Percentiles rank a stretch among this genome's conserved stretches.
These are phyloP conservation scores for Podargus strigoides DNA, from an alignment of 2,797 vertebrate genomes.

Conservation along the genomic window DNA sequence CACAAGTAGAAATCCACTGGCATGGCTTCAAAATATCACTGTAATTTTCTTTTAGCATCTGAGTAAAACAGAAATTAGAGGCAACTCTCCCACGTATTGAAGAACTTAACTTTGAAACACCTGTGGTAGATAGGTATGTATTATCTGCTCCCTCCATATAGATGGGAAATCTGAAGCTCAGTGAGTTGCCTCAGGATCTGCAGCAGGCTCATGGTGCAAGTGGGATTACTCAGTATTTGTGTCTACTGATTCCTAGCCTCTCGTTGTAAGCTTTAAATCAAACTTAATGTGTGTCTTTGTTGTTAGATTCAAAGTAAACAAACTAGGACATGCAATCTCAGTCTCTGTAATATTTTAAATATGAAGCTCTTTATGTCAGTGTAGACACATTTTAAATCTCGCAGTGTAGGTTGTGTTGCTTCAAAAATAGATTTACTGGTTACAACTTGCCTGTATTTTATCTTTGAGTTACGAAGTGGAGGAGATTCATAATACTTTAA, in stretches of 20 bases:
- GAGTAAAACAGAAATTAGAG: conserved; percentile 25
- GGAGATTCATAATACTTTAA: not conserved
- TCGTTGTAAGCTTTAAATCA: not conserved
- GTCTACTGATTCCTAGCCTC: not conserved
- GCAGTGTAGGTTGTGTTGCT: not conserved
- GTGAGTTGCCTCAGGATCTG: not conserved
- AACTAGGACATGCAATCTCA: not conserved
- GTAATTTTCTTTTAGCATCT: conserved; percentile 28
- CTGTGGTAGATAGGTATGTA: not conserved
- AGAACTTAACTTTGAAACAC: not conserved
- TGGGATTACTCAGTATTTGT: not conserved
- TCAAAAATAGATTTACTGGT: not conserved
- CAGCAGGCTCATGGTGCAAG: not conserved
- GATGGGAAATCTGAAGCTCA: not conserved
- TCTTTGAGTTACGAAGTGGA: not conserved
- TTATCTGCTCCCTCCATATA: not conserved
- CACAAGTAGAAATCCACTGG: conserved; percentile 4
- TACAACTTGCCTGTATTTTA: not conserved
- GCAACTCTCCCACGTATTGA: not conserved
- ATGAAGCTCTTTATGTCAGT: not conserved
- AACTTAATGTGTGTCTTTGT: not conserved
- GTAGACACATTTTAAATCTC: not conserved
- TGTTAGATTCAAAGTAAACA: not conserved
- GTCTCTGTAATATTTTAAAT: not conserved
- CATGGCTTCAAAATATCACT: not conserved